Conservation (phyloP, 2,797 vertebrate genomes). For the Propithecus deckenii region DNA sequence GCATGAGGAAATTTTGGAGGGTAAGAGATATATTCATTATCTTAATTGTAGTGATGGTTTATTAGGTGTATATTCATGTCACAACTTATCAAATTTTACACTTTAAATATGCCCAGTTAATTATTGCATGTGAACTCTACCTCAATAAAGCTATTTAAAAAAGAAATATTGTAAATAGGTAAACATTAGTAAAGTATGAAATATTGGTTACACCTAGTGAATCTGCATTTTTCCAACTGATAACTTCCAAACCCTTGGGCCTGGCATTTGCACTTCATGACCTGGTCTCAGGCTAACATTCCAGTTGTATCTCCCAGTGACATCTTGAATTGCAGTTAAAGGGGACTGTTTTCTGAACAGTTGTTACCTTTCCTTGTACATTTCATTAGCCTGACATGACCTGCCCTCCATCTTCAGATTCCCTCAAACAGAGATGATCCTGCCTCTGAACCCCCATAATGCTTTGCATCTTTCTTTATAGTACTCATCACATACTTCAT, state of each 20-base stretch:
- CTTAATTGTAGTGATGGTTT: background rate
- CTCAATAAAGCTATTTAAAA: background rate
- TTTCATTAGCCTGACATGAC: background rate
- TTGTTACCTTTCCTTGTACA: background rate
- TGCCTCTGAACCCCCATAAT: background rate
- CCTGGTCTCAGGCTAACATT: background rate
- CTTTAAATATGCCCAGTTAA: background rate
- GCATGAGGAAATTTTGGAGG: background rate
- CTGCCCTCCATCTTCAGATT: background rate
- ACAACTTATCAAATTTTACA: background rate
- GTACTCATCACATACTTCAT: background rate
- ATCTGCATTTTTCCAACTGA: background rate
- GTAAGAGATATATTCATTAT: background rate
- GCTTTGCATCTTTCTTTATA: background rate
- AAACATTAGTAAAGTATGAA: background rate
- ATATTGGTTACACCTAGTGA: background rate
- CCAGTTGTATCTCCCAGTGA: background rate
- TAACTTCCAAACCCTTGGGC: background rate
- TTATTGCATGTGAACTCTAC: background rate
- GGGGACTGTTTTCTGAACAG: background rate
- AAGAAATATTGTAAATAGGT: background rate
- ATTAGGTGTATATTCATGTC: background rate
- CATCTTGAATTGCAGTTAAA: background rate
- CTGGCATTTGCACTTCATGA: background rate
- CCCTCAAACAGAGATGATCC: background rate